phyloP scores from a whole-genome alignment of 2,888 invertebrate species.

The Drosophila limbata region DNA sequence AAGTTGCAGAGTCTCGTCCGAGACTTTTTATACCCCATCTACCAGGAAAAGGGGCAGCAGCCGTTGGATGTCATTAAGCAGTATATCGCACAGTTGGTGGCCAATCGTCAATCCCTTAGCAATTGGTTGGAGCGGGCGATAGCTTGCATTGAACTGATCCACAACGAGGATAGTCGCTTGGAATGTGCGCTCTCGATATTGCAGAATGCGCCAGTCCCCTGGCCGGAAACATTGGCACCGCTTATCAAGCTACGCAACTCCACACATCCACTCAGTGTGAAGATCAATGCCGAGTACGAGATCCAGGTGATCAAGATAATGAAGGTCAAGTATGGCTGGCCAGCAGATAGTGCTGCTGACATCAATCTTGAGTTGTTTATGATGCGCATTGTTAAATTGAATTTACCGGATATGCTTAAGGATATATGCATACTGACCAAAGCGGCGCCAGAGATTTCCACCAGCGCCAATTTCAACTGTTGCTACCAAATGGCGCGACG shows the following conservation, averaged over 20 bases:
- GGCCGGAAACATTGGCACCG: constrained; percentile 82
- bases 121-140: constrained; percentile 84
- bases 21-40: constrained; percentile 84
- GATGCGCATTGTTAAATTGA: constrained; percentile 83
- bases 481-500: constrained; percentile 83
- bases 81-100: constrained; percentile 82
- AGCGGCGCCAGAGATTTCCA: constrained; percentile 81
- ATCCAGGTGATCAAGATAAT: constrained; percentile 85
- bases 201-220: constrained; percentile 84
- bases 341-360: constrained; percentile 76
- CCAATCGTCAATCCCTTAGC: constrained; percentile 78
- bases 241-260: constrained; percentile 83
- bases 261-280: constrained; percentile 83
- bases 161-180: constrained; percentile 84
- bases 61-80: constrained; percentile 80
- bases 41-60: constrained; percentile 82
- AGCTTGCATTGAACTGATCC: constrained; percentile 81
- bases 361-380: constrained; percentile 82
- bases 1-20: constrained; percentile 82
- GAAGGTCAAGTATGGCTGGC: constrained; percentile 85
- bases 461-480: constrained; percentile 83
- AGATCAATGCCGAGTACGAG: constrained; percentile 84
- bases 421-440: constrained; percentile 82
- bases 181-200: constrained; percentile 82
- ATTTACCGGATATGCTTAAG: constrained; percentile 83